Conservation (phyloP, 2,888 invertebrate genomes). For the Lapara coniferarum region DNA sequence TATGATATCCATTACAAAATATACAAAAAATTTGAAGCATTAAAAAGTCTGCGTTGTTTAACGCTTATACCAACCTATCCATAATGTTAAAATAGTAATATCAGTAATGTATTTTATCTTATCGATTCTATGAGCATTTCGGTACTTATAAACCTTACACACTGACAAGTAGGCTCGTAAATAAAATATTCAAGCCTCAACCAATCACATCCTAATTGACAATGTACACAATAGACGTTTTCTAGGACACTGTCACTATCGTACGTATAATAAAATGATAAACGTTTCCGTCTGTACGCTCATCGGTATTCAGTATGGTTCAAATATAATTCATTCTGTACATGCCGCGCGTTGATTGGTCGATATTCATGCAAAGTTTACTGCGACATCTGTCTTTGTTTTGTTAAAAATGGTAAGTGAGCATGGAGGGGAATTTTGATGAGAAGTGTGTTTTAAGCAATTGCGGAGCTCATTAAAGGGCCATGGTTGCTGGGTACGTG, state of each 20-base stretch:
- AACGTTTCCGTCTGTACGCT: conserved; percentile 17
- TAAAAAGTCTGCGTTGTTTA: no score
- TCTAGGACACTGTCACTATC: conserved; percentile 20
- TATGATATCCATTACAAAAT: no score
- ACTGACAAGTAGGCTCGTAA: neutral
- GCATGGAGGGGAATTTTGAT: conserved; percentile 5
- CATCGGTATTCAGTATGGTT: conserved; percentile 24
- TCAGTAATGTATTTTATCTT: no score
- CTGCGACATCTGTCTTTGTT: conserved; percentile 47
- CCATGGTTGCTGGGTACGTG: neutral
- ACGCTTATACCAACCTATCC: no score
- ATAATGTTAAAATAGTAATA: no score
- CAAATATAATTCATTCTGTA: conserved; percentile 38
- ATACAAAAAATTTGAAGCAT: no score
- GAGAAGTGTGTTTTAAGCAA: neutral
- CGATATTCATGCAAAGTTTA: conserved; percentile 50
- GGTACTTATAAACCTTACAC: no score
- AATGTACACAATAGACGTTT: conserved; percentile 13
- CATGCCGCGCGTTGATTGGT: conserved; percentile 46
- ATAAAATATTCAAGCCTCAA: conserved; percentile 33
- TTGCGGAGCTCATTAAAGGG: neutral
- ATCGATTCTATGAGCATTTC: no score
- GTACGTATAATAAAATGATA: conserved; percentile 21
- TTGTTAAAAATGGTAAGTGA: conserved; percentile 42
- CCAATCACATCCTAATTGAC: conserved; percentile 23